These are phyloP conservation scores for Zaprionus taronus DNA, from an alignment of 1,140 invertebrate genomes.

Conservation along the genomic window DNA sequence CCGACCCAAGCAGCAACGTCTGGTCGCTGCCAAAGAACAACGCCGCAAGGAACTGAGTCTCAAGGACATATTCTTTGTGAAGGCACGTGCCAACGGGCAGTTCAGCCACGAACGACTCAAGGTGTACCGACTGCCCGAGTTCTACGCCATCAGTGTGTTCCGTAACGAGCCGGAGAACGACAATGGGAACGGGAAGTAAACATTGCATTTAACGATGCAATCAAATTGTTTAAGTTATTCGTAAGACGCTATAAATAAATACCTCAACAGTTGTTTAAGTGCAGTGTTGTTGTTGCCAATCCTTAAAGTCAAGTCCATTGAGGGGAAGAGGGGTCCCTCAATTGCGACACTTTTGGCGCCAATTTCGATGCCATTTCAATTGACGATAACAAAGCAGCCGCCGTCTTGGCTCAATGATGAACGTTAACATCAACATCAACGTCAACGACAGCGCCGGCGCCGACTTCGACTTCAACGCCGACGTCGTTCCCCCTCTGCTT, in stretches of 20 bases:
- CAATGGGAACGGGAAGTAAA: neutral
- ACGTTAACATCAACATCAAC: slow-evolving; percentile 12
- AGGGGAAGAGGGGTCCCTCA: slow-evolving; percentile 11
- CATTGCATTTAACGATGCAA: slow-evolving; percentile 35
- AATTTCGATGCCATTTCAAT: slow-evolving; percentile 67
- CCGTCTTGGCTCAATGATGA: slow-evolving; percentile 44
- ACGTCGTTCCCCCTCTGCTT: slow-evolving; percentile 1
- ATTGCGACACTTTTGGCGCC: slow-evolving; percentile 29
- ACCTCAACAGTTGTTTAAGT: slow-evolving; percentile 51
- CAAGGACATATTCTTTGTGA: slow-evolving; percentile 80
- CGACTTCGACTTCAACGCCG: slow-evolving; percentile 3
- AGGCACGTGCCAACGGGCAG: slow-evolving; percentile 70
- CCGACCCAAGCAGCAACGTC: slow-evolving; percentile 64
- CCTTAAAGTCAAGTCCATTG: neutral
- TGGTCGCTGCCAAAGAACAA: slow-evolving; percentile 41
- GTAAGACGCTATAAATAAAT: slow-evolving; percentile 77
- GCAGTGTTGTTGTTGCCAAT: slow-evolving; percentile 28
- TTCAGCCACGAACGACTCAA: slow-evolving; percentile 77
- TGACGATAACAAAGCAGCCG: slow-evolving; percentile 59
- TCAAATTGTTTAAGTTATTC: slow-evolving; percentile 64
- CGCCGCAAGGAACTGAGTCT: slow-evolving; percentile 50
- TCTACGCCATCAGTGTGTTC: slow-evolving; percentile 79
- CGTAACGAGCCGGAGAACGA: slow-evolving; percentile 58
- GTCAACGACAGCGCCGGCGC: slow-evolving; percentile 34
- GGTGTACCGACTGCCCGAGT: slow-evolving; percentile 76